Base-by-base conservation (phyloP, 64 coral and sea anemone species). In the Stichodactyla mertensii region DNA sequence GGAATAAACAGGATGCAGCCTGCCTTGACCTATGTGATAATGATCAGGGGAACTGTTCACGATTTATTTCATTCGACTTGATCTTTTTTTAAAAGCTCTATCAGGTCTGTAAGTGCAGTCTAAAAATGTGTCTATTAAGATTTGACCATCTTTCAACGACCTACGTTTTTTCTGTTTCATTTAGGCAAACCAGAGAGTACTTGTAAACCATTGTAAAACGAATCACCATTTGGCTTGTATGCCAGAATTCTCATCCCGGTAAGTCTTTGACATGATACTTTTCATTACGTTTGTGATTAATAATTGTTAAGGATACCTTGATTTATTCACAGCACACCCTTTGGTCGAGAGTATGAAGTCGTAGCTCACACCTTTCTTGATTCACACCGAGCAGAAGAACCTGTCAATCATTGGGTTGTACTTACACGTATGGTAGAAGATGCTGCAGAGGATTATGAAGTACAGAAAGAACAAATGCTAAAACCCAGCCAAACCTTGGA, bases 311-410 rank as follows among this genome's bases (percentile, higher is more conserved):
- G 9, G 5, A 58, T 58, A 58, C 14, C 9, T 13, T 11, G 11
- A 27, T 31, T 12, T 10, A 5, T 78, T 13, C 10, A 23, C 60
- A 98, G 96, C 81, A 99, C 97, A 61, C 93, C 93, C 22, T 99
- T 99, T 86, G 97, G 97, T 16, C 88, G 97, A 78, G 97, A 99
- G 62, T 91, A 67, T 52, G 97, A 99, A n/a, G 86, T 99, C 15
- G 91, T 74, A 9, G 87, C 97, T 20, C 91, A 99, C 24, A 95
- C 97, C 1, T 92, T 87, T 16, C 62, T 95, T 5, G 93, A 99
- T 27, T 99, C 97, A 13, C 97, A 99, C 54, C 91, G 91, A 77
- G 97, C 97, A 20, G 97, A 99, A 55, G 93, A 56, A 77, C 97
- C 97, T 5, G 59, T 85, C 12, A 99, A 99, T 52, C 97, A 92